Evolutionary conservation across 2,888 invertebrate species (phyloP).

Genomic region (Hemithea aestivaria): DNA sequence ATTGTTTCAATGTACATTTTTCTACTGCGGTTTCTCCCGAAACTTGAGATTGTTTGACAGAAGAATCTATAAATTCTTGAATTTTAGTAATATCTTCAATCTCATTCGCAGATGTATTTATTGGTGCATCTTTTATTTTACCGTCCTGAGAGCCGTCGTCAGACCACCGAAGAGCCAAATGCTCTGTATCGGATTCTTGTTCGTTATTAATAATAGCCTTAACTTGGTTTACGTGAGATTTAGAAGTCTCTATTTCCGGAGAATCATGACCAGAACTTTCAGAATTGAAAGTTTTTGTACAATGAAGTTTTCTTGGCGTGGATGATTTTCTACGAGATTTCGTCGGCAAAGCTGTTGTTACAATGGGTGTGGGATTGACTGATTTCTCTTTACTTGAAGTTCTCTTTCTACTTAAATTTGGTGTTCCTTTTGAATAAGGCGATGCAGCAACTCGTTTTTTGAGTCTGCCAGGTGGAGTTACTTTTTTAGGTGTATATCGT

Average conservation of each 20-base stretch:
- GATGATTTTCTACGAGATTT: constrained; percentile 74
- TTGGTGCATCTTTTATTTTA: constrained; percentile 34
- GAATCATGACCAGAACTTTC: constrained; percentile 50
- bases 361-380: constrained; percentile 24
- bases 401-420: constrained; percentile 33
- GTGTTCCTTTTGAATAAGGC: constrained; percentile 23
- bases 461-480: constrained; percentile 32
- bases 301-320: constrained; percentile 67
- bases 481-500: constrained; percentile 56
- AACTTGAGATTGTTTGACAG: constrained; percentile 28
- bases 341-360: constrained; percentile 44
- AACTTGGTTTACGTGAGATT: constrained; percentile 26
- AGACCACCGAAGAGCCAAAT: constrained; percentile 57
- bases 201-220: constrained; percentile 23
- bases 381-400: constrained; percentile 42
- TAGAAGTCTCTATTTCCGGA: constrained; percentile 37
- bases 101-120: constrained; percentile 33
- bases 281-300: constrained; percentile 55
- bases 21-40: no score
- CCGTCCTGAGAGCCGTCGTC: constrained; percentile 63
- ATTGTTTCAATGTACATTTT: not conserved
- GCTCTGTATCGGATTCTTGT: constrained; percentile 58
- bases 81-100: constrained; percentile 65
- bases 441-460: constrained; percentile 34
- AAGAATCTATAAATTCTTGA: constrained; percentile 56